phyloP scores from a whole-genome alignment of 30 jellyfish, hydroid and myxozoan genomes.

The Aurelia coerulea region DNA sequence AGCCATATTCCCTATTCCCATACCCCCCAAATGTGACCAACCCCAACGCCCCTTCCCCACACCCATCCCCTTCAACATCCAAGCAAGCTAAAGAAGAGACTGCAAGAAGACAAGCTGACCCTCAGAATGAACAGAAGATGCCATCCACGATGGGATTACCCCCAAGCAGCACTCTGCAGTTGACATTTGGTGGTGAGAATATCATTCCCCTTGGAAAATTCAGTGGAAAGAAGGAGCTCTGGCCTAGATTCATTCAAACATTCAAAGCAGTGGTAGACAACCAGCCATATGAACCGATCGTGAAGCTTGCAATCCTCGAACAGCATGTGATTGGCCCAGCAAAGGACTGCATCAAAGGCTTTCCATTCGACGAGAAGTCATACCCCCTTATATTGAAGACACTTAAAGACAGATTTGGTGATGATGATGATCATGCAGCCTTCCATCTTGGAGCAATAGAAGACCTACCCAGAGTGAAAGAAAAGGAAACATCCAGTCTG shows the following conservation, averaged over 20 bases:
- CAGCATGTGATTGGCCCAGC: conserved; percentile 36
- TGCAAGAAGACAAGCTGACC: too few species aligned
- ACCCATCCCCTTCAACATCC: conserved; percentile 1
- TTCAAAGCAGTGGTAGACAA: conserved; percentile 51
- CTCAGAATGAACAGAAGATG: too few species aligned
- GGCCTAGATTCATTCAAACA: conserved; percentile 28
- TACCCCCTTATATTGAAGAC: too few species aligned
- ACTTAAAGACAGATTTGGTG: too few species aligned
- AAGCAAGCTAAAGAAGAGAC: too few species aligned
- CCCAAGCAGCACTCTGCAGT: too few species aligned
- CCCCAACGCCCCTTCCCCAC: neutral
- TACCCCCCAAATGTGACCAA: neutral
- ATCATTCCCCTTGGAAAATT: too few species aligned
- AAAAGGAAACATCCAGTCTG: too few species aligned
- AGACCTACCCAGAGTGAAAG: too few species aligned
- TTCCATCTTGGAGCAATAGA: too few species aligned
- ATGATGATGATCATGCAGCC: too few species aligned
- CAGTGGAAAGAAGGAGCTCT: conserved; percentile 31
- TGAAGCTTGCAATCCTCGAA: conserved; percentile 49
- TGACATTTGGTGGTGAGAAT: conserved; percentile 35
- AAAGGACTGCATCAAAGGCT: conserved; percentile 41
- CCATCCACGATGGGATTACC: too few species aligned
- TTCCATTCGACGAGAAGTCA: conserved; percentile 33
- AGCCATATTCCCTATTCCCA: neutral
- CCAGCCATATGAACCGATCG: conserved; percentile 27